Conservation (phyloP, 2,797 vertebrate species). For the Sylvilagus floridanus region DNA sequence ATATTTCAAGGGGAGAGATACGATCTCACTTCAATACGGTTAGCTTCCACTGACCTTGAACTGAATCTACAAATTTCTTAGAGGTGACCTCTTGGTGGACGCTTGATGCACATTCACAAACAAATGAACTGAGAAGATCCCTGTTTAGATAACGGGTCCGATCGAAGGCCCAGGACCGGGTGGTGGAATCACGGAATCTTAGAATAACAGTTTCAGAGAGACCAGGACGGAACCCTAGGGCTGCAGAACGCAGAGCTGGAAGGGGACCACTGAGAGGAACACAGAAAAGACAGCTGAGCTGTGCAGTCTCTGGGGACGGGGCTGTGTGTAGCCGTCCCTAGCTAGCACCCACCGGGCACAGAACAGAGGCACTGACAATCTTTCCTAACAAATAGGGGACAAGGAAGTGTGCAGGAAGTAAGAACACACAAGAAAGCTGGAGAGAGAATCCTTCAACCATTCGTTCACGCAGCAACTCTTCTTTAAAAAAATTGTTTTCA, state of each 20-base stretch:
- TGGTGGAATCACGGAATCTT: conserved; percentile 33
- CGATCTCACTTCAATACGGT: conserved; percentile 83
- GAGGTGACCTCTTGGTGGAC: conserved; percentile 79
- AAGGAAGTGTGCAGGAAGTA: not conserved
- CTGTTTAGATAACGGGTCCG: conserved; percentile 77
- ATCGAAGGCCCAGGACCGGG: not conserved
- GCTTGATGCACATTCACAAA: conserved; percentile 76
- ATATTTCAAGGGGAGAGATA: conserved; percentile 81
- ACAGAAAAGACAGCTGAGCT: no score
- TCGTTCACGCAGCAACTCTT: not conserved
- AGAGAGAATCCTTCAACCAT: not conserved
- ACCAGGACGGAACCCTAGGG: not conserved
- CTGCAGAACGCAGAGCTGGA: conserved; percentile 17
- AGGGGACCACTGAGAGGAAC: not conserved
- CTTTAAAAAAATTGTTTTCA: no score
- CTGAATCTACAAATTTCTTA: conserved; percentile 84
- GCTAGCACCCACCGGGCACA: no score
- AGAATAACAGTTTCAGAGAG: conserved; percentile 55
- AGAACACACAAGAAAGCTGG: not conserved
- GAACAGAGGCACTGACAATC: not conserved
- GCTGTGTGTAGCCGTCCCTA: not conserved
- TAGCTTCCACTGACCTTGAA: conserved; percentile 85
- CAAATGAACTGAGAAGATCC: conserved; percentile 82
- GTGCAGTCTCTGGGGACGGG: not conserved
- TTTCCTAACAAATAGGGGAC: not conserved